Conservation (phyloP, 2,888 invertebrate genomes). For the Polia nebulosa region DNA sequence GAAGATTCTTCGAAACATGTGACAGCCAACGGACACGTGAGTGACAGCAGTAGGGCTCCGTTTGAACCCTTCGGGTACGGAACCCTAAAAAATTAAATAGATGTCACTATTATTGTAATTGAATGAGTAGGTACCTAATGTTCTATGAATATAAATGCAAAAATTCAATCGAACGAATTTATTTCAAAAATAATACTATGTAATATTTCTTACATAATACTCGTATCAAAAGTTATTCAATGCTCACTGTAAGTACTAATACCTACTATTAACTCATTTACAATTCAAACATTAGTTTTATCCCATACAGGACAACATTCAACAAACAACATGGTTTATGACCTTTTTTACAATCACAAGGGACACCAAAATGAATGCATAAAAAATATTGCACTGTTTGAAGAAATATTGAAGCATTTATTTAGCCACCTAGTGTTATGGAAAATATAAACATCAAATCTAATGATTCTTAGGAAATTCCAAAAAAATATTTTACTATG, state of each 20-base stretch:
- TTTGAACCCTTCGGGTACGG: no score
- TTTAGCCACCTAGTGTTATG: neutral
- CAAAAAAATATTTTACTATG: neutral
- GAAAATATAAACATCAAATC: neutral
- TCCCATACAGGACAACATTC: neutral
- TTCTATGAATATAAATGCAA: neutral
- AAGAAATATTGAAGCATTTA: neutral
- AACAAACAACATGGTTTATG: constrained; percentile 4
- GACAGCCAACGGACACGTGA: no score
- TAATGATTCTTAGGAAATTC: neutral
- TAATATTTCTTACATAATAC: constrained; percentile 11
- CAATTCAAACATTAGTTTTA: neutral
- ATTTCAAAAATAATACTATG: constrained; percentile 15
- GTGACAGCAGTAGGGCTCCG: no score
- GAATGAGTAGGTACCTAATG: no score
- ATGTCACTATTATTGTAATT: no score
- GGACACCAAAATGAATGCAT: neutral
- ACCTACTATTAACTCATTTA: constrained; percentile 26
- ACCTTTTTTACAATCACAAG: neutral
- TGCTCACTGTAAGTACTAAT: constrained; percentile 12
- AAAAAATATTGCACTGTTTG: no score
- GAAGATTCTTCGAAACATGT: no score
- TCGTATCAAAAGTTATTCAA: constrained; percentile 1
- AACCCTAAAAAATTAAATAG: no score
- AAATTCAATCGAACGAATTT: constrained; percentile 1